These are phyloP conservation scores for Pammene aurita DNA, from an alignment of 2,888 invertebrate genomes.

Conservation along the genomic window DNA sequence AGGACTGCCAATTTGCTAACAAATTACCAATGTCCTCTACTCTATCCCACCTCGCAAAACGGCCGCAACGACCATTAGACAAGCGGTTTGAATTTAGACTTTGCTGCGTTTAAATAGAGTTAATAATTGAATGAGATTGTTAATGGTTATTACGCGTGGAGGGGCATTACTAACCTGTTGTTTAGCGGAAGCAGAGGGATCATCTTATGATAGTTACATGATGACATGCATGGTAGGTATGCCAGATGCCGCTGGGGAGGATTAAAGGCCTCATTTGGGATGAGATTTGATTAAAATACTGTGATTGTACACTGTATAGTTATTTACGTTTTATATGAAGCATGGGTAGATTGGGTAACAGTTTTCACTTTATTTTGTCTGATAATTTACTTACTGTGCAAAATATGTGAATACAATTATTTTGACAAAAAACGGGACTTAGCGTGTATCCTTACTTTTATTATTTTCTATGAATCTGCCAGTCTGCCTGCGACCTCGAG, in stretches of 20 bases:
- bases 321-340: background rate
- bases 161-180: background rate
- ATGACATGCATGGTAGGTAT: constrained; percentile 23
- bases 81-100: too few species aligned
- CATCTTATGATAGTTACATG: constrained; percentile 27
- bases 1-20: constrained; percentile 29
- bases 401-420: too few species aligned
- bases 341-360: background rate
- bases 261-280: constrained; percentile 29
- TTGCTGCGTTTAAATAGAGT: too few species aligned
- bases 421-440: too few species aligned
- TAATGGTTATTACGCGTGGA: too few species aligned
- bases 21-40: constrained; percentile 22
- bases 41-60: background rate
- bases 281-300: constrained; percentile 32
- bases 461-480: too few species aligned
- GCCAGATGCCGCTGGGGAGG: constrained; percentile 27
- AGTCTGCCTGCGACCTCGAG: too few species aligned
- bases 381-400: too few species aligned
- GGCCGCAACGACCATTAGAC: too few species aligned
- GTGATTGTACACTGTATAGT: background rate
- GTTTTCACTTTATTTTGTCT: background rate
- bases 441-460: too few species aligned
- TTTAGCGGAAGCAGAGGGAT: constrained; percentile 7
- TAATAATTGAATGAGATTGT: too few species aligned